These are phyloP conservation scores for Festucalex cinctus DNA, from an alignment of 2,113 vertebrate genomes.

Conservation along the genomic window DNA sequence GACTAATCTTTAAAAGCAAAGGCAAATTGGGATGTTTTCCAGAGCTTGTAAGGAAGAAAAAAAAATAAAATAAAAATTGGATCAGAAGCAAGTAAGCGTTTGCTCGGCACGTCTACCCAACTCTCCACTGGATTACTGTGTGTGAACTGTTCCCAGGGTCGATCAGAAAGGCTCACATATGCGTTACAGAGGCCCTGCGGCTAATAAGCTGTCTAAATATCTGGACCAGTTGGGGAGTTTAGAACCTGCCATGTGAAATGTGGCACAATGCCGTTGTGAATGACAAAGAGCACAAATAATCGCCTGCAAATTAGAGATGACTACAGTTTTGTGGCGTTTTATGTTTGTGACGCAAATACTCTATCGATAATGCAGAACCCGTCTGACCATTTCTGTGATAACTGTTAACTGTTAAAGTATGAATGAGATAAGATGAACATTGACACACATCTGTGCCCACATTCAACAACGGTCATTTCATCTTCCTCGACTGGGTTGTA, in stretches of 20 bases:
- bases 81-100: constrained; percentile 1
- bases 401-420: background rate
- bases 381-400: background rate
- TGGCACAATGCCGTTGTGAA: background rate
- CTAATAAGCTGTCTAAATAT: constrained; percentile 3
- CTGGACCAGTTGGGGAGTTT: background rate
- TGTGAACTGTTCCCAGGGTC: background rate
- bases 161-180: background rate
- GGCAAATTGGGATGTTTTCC: background rate
- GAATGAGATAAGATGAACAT: background rate
- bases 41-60: background rate
- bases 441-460: background rate
- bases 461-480: too few species aligned
- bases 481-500: too few species aligned
- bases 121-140: constrained; percentile 1
- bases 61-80: background rate
- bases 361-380: background rate
- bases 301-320: background rate
- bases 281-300: background rate
- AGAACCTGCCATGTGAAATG: constrained; percentile 1
- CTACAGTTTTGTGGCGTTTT: background rate
- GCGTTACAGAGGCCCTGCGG: background rate
- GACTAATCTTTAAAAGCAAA: background rate
- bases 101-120: background rate
- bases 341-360: background rate